Base-by-base conservation (phyloP, 2,113 vertebrate genomes). In the Galemys pyrenaicus region DNA sequence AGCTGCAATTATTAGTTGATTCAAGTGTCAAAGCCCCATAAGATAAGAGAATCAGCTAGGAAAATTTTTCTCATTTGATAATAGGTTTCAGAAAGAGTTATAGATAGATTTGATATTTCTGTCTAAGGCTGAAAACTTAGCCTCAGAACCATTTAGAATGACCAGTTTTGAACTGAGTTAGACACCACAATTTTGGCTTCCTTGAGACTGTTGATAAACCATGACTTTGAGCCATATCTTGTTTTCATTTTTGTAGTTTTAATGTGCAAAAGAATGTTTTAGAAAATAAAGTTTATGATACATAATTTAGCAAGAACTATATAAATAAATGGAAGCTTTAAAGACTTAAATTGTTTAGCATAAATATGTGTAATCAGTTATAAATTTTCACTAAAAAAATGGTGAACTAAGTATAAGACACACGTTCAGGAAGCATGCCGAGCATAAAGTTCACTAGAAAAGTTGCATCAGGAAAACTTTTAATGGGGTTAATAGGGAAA, bases 1-100 rank as follows among this genome's bases (percentile, higher is more conserved):
- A 88, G 62, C 89, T 97, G 51, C 87, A 97, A 84, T 97, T 98
- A 96, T 96, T 97, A 92, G 89, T 96, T 51, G 46, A 95, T 97
- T 97, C 73, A 79, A 87, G 94, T 97, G 96, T 95, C 94, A 97
- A 87, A 96, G 41, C 70, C n/a, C 78, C 46, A 70, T 39, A 64
- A 97, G 95, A 96, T 96, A 96, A 97, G 96, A 93, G 96, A 95
- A 39, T 95, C 7, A 85, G 24, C 70, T n/a, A 92, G 75, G 92
- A 92, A 19, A 89, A 93, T 94, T 62, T 79, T 77, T 83, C 30
- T 89, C 95, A 95, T 97, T 87, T 95, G 91, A 68, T 95, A 96
- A 89, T 67, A 92, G 68, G 75, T 94, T 96, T 97, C 89, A 91
- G 81, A 79, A 88, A 94, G 90, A 96, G 82, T 65, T 95, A 56